Percentiles rank a stretch among this genome's conserved stretches.
These are phyloP conservation scores for Mythimna loreyi DNA, from an alignment of 2,888 invertebrate genomes.

Conservation along the genomic window DNA sequence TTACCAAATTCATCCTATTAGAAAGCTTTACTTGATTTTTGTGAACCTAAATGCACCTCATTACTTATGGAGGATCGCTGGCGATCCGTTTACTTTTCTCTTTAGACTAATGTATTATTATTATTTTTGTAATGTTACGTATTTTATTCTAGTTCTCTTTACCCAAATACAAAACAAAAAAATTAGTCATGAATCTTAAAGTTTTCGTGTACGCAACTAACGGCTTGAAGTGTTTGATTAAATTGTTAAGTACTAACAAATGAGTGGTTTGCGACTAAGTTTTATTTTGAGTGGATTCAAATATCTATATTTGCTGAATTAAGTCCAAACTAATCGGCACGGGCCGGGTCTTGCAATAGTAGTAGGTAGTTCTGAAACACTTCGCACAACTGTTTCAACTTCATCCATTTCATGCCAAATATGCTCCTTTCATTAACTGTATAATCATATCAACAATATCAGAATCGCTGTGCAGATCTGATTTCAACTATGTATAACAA, in stretches of 20 bases:
- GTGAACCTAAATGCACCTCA: conserved; percentile 87
- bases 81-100: conserved; percentile 88
- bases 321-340: conserved; percentile 72
- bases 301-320: conserved; percentile 65
- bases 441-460: conserved; percentile 65
- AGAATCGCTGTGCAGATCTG: conserved; percentile 66
- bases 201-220: conserved; percentile 87
- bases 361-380: conserved; percentile 75
- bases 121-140: conserved; percentile 79
- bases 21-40: conserved; percentile 84
- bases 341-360: conserved; percentile 89
- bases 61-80: conserved; percentile 87
- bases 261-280: conserved; percentile 86
- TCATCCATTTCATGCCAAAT: conserved; percentile 63
- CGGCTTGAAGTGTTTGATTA: conserved; percentile 86
- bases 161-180: conserved; percentile 74
- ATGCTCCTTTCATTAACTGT: conserved; percentile 66
- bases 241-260: conserved; percentile 86
- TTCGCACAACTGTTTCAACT: conserved; percentile 81
- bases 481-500: conserved; percentile 59
- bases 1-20: conserved; percentile 79
- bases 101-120: conserved; percentile 85
- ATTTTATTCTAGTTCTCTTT: conserved; percentile 81
- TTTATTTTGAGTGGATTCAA: conserved; percentile 80
- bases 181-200: conserved; percentile 77